A percentile compares a stretch with the other conserved stretches of the same genome.
phyloP scores from a whole-genome alignment of 1,140 invertebrate species.

The Phymorhynchus buccinoides region DNA sequence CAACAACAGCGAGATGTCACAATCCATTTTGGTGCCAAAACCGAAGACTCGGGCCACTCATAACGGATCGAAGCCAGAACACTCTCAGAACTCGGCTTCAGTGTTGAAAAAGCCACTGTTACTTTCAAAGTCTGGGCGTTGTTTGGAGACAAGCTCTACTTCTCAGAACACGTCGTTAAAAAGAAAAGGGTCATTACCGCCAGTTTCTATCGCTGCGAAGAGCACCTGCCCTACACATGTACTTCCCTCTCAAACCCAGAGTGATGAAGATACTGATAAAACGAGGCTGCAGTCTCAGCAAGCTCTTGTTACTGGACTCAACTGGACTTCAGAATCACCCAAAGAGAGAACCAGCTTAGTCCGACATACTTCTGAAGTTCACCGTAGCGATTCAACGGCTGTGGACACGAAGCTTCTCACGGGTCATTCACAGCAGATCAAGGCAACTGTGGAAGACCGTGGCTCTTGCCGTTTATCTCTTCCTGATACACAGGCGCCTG shows the following conservation, averaged over 20 bases:
- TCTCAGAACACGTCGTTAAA: not conserved
- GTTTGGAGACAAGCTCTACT: too few species aligned
- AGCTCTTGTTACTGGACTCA: not conserved
- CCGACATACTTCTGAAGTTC: not conserved
- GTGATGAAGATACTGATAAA: not conserved
- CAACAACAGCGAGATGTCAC: not conserved
- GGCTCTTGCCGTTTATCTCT: too few species aligned
- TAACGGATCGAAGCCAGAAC: too few species aligned
- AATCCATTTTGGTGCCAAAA: not conserved
- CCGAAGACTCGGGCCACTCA: not conserved
- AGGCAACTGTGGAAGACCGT: too few species aligned
- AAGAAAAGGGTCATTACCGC: not conserved
- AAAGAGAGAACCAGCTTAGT: not conserved
- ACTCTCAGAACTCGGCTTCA: not conserved
- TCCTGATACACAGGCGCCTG: too few species aligned
- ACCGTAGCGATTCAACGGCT: not conserved
- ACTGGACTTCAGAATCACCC: not conserved
- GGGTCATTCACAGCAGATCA: too few species aligned
- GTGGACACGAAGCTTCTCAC: not conserved
- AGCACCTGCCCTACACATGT: not conserved
- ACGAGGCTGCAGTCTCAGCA: not conserved
- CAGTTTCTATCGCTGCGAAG: not conserved
- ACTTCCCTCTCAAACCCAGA: not conserved
- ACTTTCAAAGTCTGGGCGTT: too few species aligned
- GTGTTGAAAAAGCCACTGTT: not conserved